These are phyloP conservation scores for Bubalus kerabau DNA, from an alignment of 2,113 vertebrate species.

Conservation along the genomic window DNA sequence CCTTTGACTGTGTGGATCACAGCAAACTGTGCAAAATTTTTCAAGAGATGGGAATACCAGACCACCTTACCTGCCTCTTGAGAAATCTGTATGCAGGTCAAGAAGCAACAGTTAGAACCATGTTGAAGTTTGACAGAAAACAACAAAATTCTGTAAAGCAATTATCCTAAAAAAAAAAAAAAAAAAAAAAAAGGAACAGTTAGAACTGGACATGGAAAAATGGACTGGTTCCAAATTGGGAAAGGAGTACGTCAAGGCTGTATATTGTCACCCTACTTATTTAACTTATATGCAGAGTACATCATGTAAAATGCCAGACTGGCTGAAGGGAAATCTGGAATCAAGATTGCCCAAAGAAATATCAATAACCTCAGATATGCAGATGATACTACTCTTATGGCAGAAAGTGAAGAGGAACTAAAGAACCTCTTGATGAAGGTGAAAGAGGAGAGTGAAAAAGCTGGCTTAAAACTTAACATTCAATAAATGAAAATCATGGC, in stretches of 20 bases:
- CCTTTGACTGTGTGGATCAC: not conserved
- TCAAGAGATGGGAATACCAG: not conserved
- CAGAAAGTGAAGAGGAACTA: not conserved
- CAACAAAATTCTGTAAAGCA: not conserved
- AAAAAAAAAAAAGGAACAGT: not conserved
- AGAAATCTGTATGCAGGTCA: not conserved
- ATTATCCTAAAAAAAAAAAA: not conserved
- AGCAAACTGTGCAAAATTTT: not conserved
- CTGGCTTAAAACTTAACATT: not conserved
- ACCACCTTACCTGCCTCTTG: not conserved
- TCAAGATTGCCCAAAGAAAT: not conserved
- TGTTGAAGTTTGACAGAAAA: not conserved
- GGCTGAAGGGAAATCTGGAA: not conserved
- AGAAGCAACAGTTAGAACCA: not conserved
- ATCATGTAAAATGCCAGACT: not conserved
- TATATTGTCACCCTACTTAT: not conserved
- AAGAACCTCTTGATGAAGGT: not conserved
- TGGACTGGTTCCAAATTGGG: not conserved
- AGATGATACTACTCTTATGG: not conserved
- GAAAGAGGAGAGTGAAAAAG: not conserved
- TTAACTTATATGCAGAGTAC: not conserved
- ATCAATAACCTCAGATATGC: not conserved
- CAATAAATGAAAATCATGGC: not conserved
- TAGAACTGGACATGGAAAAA: not conserved
- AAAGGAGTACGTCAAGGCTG: not conserved